phyloP scores from a whole-genome alignment of 2,797 vertebrate species.

The Acomys russatus region DNA sequence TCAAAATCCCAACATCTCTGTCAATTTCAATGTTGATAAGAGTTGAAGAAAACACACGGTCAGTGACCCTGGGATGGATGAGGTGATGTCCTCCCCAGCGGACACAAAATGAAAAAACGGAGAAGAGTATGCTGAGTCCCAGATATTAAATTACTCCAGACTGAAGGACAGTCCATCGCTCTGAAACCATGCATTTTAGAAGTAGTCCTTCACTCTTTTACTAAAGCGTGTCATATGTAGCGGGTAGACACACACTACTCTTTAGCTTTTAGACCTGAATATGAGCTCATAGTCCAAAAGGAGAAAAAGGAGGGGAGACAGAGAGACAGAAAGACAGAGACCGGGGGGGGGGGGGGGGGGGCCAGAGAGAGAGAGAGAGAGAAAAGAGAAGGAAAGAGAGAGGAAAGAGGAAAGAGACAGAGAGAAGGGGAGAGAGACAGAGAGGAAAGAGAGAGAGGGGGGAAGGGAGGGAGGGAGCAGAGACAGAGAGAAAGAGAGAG shows the following conservation, averaged over 20 bases:
- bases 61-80: not conserved
- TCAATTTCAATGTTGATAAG: not conserved
- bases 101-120: not conserved
- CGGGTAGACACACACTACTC: not conserved
- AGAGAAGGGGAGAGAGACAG: too few relatives aligned
- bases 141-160: slow-evolving; percentile 27
- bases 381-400: too few relatives aligned
- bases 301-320: not conserved
- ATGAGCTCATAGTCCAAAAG: slow-evolving; percentile 25
- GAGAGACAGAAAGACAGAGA: not conserved
- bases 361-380: too few relatives aligned
- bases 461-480: too few relatives aligned
- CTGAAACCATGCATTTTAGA: slow-evolving; percentile 28
- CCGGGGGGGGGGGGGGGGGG: too few relatives aligned
- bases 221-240: slow-evolving; percentile 15
- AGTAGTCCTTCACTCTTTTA: slow-evolving; percentile 47
- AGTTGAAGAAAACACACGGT: slow-evolving; percentile 9
- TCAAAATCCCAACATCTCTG: slow-evolving; percentile 39
- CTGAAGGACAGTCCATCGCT: not conserved
- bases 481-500: too few relatives aligned
- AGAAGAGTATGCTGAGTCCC: not conserved
- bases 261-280: slow-evolving; percentile 46
- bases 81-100: not conserved
- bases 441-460: too few relatives aligned
- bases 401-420: too few relatives aligned